Conservation (phyloP, 2,113 vertebrate species). For the Cyprinus carpio region DNA sequence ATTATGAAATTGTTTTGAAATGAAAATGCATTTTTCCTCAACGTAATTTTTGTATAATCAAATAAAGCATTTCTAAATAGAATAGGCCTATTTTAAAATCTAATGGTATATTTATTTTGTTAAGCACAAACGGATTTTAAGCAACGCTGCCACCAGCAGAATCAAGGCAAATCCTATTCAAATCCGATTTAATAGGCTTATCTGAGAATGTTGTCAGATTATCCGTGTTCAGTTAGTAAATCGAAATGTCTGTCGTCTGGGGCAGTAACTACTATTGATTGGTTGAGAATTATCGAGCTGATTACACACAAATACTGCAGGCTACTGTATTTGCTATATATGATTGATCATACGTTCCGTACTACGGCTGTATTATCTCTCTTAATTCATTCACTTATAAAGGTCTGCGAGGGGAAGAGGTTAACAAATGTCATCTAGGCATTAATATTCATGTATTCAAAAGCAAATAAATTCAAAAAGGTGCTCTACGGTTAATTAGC, state of each 20-base stretch:
- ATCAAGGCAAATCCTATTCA: slow-evolving; percentile 24
- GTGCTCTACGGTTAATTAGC: slow-evolving; percentile 85
- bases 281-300: not conserved
- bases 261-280: slow-evolving; percentile 6
- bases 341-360: not conserved
- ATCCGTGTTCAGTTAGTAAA: slow-evolving; percentile 28
- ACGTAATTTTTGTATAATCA: not conserved
- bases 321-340: not conserved
- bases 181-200: slow-evolving; percentile 44
- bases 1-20: not conserved
- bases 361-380: not conserved
- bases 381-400: not conserved
- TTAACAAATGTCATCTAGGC: slow-evolving; percentile 73
- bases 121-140: not conserved
- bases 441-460: slow-evolving; percentile 81
- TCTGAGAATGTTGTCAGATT: slow-evolving; percentile 1
- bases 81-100: not conserved
- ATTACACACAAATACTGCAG: not conserved
- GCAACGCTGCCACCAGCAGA: slow-evolving; percentile 3
- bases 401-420: slow-evolving; percentile 56
- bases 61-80: not conserved
- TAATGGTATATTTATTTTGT: not conserved
- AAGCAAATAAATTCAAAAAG: slow-evolving; percentile 78
- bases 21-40: not conserved
- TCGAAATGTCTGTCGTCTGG: slow-evolving; percentile 32